Base-by-base conservation (phyloP, 2,113 vertebrate species). In the Turdus rufiventris region DNA sequence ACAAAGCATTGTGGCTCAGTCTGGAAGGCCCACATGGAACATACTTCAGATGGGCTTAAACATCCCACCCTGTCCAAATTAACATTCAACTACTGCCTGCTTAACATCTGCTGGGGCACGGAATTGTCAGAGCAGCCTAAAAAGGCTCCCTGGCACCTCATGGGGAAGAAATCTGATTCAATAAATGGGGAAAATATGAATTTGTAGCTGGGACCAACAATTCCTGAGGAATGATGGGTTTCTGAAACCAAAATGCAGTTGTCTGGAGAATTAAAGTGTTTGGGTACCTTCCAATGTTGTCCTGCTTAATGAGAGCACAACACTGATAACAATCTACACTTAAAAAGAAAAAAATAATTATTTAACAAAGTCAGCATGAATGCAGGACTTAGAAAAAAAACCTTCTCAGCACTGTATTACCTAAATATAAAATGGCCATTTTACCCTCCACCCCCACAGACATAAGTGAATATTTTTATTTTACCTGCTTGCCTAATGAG, bases 71-170 rank as follows among this genome's bases (percentile, higher is more conserved):
- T 98, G 98, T 98, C 98, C 97, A 98, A 98, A 99, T 99, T 99
- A 99, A 98, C 98, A 99, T 99, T 99, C 99, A 99, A 97, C 98
- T 96, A 98, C 92, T 98, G 98, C 98, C 98, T 98, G 98, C 98
- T 98, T 98, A 99, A 99, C 99, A 99, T 99, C 99, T 99, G 99
- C 98, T 99, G 97, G 90, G 84, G 94, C 96, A 60, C 33, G 81
- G 97, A 75, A 74, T 10, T 97, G 97, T 95, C 70, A 92, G 77
- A 68, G 71, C 79, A 47, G 78, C 71, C 90, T 95, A 18, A 93
- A 94, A 88, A 93, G 84, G 77, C 85, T 94, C 95, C 95, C 93
- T 89, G 57, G 54, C 77, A 78, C 71, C 75, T 93, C 95, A 71
- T 12, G 12, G 91, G 87, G 51, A 85, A 60, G 67, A 92, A 61